Evolutionary conservation across 2,797 vertebrate species (phyloP).

Genomic region (Coilia nasus): DNA sequence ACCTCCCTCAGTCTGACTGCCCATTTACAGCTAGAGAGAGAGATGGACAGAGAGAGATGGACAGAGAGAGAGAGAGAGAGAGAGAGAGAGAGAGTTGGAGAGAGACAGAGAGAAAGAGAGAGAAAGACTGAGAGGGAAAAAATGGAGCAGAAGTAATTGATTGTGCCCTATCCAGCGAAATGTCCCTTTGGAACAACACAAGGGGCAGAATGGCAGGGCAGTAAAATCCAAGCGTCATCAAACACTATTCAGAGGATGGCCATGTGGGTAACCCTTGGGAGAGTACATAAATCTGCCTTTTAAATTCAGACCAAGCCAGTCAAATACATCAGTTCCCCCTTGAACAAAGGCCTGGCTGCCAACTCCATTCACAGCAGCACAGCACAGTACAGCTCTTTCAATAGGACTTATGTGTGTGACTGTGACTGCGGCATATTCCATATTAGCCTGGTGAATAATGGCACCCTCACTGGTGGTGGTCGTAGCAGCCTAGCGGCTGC

Average conservation of each 20-base stretch:
- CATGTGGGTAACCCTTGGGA: neutral
- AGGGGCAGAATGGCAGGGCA: neutral
- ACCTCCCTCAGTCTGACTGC: neutral
- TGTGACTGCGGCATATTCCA: neutral
- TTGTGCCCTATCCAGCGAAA: neutral
- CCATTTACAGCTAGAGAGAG: neutral
- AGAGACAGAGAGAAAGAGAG: neutral
- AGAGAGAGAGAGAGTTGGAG: neutral
- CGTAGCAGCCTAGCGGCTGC: neutral
- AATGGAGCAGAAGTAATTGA: neutral
- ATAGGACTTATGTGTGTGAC: conserved; percentile 2
- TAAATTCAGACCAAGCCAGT: neutral
- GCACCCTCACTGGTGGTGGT: neutral
- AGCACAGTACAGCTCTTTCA: neutral
- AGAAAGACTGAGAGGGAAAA: too few relatives aligned
- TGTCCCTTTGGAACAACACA: conserved; percentile 5
- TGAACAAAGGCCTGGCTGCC: neutral
- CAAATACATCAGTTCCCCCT: neutral
- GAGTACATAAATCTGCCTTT: conserved; percentile 18
- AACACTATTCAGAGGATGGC: conserved; percentile 1
- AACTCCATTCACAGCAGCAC: neutral
- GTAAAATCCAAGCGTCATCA: neutral
- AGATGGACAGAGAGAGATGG: neutral
- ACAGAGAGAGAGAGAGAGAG: too few relatives aligned
- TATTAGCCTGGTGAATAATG: neutral